phyloP scores from a whole-genome alignment of 1,140 invertebrate species.

The Acromyrmex echinatior region DNA sequence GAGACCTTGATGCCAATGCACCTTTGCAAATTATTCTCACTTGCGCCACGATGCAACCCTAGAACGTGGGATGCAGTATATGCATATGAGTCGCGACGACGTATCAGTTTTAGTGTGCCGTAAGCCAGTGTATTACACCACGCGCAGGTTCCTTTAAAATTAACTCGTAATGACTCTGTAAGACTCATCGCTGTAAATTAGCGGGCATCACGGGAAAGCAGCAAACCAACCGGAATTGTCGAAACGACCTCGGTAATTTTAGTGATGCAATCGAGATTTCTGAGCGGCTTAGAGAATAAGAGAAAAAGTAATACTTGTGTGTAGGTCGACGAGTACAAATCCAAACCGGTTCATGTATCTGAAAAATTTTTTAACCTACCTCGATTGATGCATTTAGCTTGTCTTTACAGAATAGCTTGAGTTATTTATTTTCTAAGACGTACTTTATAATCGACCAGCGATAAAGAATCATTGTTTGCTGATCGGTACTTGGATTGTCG shows the following conservation, averaged over 20 bases:
- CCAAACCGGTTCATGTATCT: neutral
- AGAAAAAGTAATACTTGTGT: neutral
- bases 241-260: slow-evolving; percentile 5
- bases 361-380: neutral
- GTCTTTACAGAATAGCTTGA: neutral
- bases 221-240: neutral
- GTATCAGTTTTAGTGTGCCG: slow-evolving; percentile 45
- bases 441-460: neutral
- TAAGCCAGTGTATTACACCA: slow-evolving; percentile 41
- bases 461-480: neutral
- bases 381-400: neutral
- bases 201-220: neutral
- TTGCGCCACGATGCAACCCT: slow-evolving; percentile 32
- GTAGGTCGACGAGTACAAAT: neutral
- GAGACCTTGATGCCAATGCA: slow-evolving; percentile 50
- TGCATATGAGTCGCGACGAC: slow-evolving; percentile 41
- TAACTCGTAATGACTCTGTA: slow-evolving; percentile 37
- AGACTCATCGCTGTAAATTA: slow-evolving; percentile 26
- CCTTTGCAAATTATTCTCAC: slow-evolving; percentile 50
- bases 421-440: neutral
- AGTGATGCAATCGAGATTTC: neutral
- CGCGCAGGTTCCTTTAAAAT: slow-evolving; percentile 44
- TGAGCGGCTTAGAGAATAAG: neutral
- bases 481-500: slow-evolving; percentile 7
- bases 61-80: slow-evolving; percentile 38